phyloP scores from a whole-genome alignment of 1,140 invertebrate genomes.

The Littorina saxatilis region DNA sequence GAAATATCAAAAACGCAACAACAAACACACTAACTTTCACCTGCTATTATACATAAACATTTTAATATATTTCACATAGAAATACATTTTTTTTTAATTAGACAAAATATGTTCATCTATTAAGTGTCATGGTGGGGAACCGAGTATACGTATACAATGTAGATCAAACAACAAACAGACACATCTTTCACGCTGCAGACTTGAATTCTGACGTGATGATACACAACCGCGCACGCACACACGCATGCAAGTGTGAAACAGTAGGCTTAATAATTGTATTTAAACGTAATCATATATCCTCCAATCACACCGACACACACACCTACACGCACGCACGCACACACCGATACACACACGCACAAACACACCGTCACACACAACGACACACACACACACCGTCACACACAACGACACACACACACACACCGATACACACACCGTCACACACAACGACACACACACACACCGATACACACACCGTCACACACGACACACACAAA shows the following conservation, averaged over 20 bases:
- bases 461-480: neutral
- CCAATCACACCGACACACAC: too few species aligned
- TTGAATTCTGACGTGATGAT: too few species aligned
- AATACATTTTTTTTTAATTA: neutral
- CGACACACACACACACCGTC: neutral
- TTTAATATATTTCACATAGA: neutral
- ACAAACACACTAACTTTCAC: neutral
- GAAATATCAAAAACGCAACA: neutral
- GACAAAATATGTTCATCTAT: too few species aligned
- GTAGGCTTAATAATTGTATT: too few species aligned
- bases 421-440: neutral
- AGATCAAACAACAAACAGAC: too few species aligned
- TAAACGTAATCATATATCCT: too few species aligned
- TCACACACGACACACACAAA: neutral
- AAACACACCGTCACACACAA: neutral
- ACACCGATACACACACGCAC: constrained; percentile 7
- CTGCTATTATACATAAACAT: neutral
- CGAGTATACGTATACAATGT: too few species aligned
- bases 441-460: neutral
- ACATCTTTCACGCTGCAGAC: too few species aligned
- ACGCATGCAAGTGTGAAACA: too few species aligned
- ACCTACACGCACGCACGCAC: neutral
- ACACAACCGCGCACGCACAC: too few species aligned
- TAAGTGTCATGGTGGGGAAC: too few species aligned
- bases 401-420: neutral